Percentiles rank a stretch among this genome's conserved stretches.
Evolutionary conservation across 2,888 invertebrate species (phyloP).

Genomic region (Fragum fragum): DNA sequence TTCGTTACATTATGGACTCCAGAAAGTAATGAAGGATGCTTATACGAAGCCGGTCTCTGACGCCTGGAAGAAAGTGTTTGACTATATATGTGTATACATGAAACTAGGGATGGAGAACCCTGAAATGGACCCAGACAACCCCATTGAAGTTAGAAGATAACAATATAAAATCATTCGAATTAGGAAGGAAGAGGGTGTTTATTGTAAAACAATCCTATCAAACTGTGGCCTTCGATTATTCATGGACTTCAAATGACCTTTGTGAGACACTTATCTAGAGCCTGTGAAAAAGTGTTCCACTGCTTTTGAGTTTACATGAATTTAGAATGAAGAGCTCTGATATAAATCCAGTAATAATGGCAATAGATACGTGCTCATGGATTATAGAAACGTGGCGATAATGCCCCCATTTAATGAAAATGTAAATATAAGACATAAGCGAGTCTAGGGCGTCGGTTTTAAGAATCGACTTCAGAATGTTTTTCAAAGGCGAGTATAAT

Average conservation of each 20-base stretch:
- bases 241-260: conserved; percentile 78
- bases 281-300: conserved; percentile 82
- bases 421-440: too few species aligned
- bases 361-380: too few species aligned
- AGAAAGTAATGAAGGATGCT: conserved; percentile 73
- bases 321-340: conserved; percentile 81
- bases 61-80: conserved; percentile 83
- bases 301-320: conserved; percentile 84
- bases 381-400: too few species aligned
- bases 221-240: conserved; percentile 83
- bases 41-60: conserved; percentile 81
- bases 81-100: conserved; percentile 83
- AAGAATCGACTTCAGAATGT: too few species aligned
- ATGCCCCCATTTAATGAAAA: too few species aligned
- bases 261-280: conserved; percentile 79
- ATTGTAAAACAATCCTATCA: conserved; percentile 78
- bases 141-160: conserved; percentile 20
- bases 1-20: conserved; percentile 79
- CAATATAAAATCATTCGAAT: not conserved
- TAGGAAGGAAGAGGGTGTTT: too few species aligned
- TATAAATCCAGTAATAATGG: conserved; percentile 73
- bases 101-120: conserved; percentile 82
- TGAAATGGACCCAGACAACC: conserved; percentile 71
- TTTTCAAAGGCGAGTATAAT: too few species aligned
- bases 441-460: too few species aligned